Conservation (phyloP, 2,888 invertebrate genomes). For the Lampropteryx suffumata region DNA sequence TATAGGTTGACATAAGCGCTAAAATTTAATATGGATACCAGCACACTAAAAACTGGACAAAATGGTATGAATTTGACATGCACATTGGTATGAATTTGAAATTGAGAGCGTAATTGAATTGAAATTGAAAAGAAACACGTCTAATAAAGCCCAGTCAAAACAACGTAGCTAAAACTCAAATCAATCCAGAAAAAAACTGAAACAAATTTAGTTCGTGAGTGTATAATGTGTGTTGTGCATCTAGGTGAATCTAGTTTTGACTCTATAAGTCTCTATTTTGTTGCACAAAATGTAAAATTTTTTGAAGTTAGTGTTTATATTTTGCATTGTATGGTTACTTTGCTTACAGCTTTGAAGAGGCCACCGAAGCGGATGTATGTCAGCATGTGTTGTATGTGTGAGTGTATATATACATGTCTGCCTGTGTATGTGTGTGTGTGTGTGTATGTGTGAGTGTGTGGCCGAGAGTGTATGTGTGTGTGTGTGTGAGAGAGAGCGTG, state of each 20-base stretch:
- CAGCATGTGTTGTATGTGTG: too few species aligned
- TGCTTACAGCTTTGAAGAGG: too few species aligned
- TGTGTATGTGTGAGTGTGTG: not conserved
- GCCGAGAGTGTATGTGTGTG: too few species aligned
- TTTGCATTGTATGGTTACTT: too few species aligned
- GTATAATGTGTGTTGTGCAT: slow-evolving; percentile 4
- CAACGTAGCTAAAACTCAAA: slow-evolving; percentile 24
- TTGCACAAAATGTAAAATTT: too few species aligned
- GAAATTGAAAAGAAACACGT: slow-evolving; percentile 14
- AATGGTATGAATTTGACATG: slow-evolving; percentile 43
- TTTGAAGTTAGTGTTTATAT: too few species aligned
- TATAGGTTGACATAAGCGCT: slow-evolving; percentile 14
- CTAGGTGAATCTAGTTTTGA: not conserved
- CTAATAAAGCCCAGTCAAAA: slow-evolving; percentile 25
- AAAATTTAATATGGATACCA: slow-evolving; percentile 15
- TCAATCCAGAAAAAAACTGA: slow-evolving; percentile 13
- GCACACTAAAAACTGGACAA: slow-evolving; percentile 31
- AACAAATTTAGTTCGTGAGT: slow-evolving; percentile 13
- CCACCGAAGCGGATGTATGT: too few species aligned
- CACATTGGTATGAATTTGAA: slow-evolving; percentile 42
- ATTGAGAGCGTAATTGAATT: slow-evolving; percentile 26
- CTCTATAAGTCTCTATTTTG: not conserved
- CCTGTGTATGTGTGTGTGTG: not conserved
- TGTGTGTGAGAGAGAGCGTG: slow-evolving; percentile 26
- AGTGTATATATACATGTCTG: too few species aligned